A percentile compares a stretch with the other conserved stretches of the same genome.
These are phyloP conservation scores for Tipula helvola DNA, from an alignment of 2,888 invertebrate genomes.

Conservation along the genomic window DNA sequence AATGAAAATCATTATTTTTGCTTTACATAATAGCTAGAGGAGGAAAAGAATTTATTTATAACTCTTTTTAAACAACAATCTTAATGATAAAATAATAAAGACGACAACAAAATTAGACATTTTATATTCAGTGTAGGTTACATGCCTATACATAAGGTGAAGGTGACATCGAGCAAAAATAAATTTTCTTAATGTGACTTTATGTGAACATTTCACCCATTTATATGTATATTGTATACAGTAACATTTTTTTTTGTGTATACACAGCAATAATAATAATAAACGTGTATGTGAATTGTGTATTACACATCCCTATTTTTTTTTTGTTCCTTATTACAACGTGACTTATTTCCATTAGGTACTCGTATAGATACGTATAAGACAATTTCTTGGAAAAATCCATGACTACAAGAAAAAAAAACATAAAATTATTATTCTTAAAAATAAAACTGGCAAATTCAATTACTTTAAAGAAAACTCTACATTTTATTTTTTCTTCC, in stretches of 20 bases:
- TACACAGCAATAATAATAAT: neutral
- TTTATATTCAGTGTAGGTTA: neutral
- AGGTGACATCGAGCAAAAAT: neutral
- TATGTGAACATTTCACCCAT: neutral
- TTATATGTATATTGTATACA: neutral
- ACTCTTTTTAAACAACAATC: neutral
- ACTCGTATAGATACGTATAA: neutral
- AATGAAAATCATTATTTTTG: neutral
- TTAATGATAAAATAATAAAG: neutral
- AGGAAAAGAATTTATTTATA: neutral
- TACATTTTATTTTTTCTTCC: neutral
- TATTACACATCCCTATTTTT: neutral
- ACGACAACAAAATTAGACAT: neutral
- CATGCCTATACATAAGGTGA: neutral
- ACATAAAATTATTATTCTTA: neutral
- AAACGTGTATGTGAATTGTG: neutral
- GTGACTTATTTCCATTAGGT: neutral
- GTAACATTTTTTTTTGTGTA: neutral
- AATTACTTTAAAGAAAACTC: neutral
- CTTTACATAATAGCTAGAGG: neutral
- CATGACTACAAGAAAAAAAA: too few species aligned
- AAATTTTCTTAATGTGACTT: neutral
- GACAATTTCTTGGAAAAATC: neutral
- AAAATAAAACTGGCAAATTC: neutral
- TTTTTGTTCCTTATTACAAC: neutral